These are phyloP conservation scores for Syrrhaptes paradoxus DNA, from an alignment of 2,113 vertebrate genomes.

Conservation along the genomic window DNA sequence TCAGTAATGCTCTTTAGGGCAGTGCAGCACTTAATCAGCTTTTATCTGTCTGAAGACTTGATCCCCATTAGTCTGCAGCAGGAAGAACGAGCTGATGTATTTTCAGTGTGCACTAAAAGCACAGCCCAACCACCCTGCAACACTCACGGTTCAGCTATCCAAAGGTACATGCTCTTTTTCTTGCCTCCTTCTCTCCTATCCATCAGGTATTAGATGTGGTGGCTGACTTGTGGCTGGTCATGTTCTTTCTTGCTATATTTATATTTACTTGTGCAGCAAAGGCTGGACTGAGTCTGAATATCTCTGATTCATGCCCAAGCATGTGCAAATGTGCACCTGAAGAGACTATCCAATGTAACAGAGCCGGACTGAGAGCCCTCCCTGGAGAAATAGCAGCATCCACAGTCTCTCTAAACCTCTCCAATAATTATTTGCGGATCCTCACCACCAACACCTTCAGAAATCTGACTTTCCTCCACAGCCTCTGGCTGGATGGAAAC, in stretches of 20 bases:
- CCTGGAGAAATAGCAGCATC: constrained; percentile 58
- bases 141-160: neutral
- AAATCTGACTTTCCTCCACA: constrained; percentile 63
- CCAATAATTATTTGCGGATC: constrained; percentile 53
- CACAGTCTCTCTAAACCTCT: constrained; percentile 54
- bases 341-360: constrained; percentile 37
- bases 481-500: constrained; percentile 67
- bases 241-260: constrained; percentile 7
- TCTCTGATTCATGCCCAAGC: constrained; percentile 38
- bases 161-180: constrained; percentile 17
- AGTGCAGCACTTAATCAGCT: neutral
- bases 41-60: constrained; percentile 8
- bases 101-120: neutral
- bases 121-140: neutral
- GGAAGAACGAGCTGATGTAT: neutral
- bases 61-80: neutral
- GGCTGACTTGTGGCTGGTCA: neutral
- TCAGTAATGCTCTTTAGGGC: neutral
- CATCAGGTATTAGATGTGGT: neutral
- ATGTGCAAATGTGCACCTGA: constrained; percentile 52
- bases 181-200: neutral
- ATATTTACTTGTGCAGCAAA: neutral
- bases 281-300: neutral
- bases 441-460: constrained; percentile 54
- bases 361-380: constrained; percentile 47